Conservation (phyloP, 1,140 invertebrate species). For the Papilio aristodemus region DNA sequence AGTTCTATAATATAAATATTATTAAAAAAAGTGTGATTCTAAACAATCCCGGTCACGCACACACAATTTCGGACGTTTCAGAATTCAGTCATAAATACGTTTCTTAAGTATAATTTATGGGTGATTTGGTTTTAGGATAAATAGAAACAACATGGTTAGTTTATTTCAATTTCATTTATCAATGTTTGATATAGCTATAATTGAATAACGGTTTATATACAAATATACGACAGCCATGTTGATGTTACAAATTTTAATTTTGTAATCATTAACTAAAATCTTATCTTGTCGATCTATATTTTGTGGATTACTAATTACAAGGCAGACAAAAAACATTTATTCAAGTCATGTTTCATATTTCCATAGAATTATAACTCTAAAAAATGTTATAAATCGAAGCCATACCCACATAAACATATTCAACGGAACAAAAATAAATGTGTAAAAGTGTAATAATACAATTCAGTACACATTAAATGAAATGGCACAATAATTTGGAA, state of each 20-base stretch:
- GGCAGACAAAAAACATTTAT: not conserved
- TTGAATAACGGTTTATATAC: conserved; percentile 40
- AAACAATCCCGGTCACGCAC: too few relatives aligned
- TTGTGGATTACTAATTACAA: not conserved
- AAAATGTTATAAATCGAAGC: not conserved
- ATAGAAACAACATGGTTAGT: conserved; percentile 35
- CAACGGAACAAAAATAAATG: not conserved
- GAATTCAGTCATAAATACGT: too few relatives aligned
- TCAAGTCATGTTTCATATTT: not conserved
- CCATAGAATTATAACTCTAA: not conserved
- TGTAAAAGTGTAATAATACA: not conserved
- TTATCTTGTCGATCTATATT: not conserved
- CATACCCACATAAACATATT: conserved; percentile 7
- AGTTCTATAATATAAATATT: too few relatives aligned
- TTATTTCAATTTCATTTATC: conserved; percentile 52
- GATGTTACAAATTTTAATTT: not conserved
- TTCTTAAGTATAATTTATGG: too few relatives aligned
- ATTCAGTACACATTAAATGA: conserved; percentile 34
- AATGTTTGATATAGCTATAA: conserved; percentile 30
- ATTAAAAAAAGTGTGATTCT: too few relatives aligned
- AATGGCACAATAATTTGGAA: conserved; percentile 45
- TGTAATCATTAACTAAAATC: conserved; percentile 5
- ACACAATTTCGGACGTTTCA: too few relatives aligned
- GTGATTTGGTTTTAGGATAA: not conserved
- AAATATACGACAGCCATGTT: conserved; percentile 53